A percentile compares a stretch with the other conserved stretches of the same genome.
These are phyloP conservation scores for Setipinna tenuifilis DNA, from an alignment of 2,797 vertebrate genomes.

Conservation along the genomic window DNA sequence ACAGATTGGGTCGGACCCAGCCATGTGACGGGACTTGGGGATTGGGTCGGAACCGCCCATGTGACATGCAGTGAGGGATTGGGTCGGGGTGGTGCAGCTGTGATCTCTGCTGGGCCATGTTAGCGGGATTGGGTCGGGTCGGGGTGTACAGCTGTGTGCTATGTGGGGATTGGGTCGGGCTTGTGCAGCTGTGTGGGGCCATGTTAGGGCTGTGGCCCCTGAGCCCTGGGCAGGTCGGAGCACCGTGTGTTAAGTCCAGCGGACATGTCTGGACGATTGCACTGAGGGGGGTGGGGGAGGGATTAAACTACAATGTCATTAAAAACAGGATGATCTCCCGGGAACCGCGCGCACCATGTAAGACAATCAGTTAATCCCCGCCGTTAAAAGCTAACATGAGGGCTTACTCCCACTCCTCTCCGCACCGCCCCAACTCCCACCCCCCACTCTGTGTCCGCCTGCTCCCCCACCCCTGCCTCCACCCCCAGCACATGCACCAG, in stretches of 20 bases:
- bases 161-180: no score
- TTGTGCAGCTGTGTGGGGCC: not conserved
- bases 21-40: no score
- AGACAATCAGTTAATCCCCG: slow-evolving; percentile 73
- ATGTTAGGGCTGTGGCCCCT: not conserved
- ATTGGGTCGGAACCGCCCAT: no score
- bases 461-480: no score
- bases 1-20: no score
- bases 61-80: no score
- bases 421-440: slow-evolving; percentile 25
- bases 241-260: not conserved
- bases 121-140: no score
- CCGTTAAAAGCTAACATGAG: slow-evolving; percentile 77
- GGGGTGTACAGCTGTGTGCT: no score
- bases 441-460: not conserved
- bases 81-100: no score
- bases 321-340: slow-evolving; percentile 72
- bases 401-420: slow-evolving; percentile 64
- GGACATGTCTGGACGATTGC: not conserved
- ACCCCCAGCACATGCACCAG: no score
- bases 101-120: not conserved
- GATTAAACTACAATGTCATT: slow-evolving; percentile 79
- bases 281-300: slow-evolving; percentile 26
- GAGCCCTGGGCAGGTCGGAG: not conserved
- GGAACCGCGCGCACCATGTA: slow-evolving; percentile 61